Base-by-base conservation (phyloP, 2,797 vertebrate species). In the Falco cherrug region DNA sequence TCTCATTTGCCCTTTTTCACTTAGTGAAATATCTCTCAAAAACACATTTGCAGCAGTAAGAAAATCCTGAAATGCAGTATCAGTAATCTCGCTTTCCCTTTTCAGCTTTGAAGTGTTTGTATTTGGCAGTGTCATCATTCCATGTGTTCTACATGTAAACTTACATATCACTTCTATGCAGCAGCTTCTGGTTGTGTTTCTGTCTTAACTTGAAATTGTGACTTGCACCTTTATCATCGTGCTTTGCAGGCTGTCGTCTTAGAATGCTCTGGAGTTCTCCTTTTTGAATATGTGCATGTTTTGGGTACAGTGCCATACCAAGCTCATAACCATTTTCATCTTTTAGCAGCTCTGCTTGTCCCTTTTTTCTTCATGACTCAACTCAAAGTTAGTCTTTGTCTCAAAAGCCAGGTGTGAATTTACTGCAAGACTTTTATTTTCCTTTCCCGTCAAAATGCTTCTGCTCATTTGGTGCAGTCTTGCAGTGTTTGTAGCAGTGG, bases 141-240 rank as follows among this genome's bases (percentile, higher is more conserved):
- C 64, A 53, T 85, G 39, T 91, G 48, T 93, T 88, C 43, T 86
- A 51, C 33, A 3, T 73, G 35, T 77, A 53, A 76, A 84, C 79
- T 89, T 95, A 9, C 0, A 0, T 76, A 61, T 71, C 35, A 26
- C 28, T 85, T 63, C 73, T 81, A 54, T 1, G 82, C 79, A 82
- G 84, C 70, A 94, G 76, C 89, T 95, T 95, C 75, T 92, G 67
- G 63, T 87, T 91, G 67, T 89, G 87, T 82, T 85, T 93, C 61
- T 95, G 73, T 84, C 75, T 81, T 79, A 87, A 43, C 70, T 78
- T 48, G 64, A 81, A 89, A 67, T 83, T 90, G 82, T 94, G 56
- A 92, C 73, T 79, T 60, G 31, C 51, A 53, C 57, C 43, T 81
- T 88, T 84, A 19, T 73, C 59, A 13, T 74, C 1, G 0, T 81